Evolutionary conservation across 1,140 invertebrate genomes (phyloP).

Genomic region (Ceratoteleas bidentatus): DNA sequence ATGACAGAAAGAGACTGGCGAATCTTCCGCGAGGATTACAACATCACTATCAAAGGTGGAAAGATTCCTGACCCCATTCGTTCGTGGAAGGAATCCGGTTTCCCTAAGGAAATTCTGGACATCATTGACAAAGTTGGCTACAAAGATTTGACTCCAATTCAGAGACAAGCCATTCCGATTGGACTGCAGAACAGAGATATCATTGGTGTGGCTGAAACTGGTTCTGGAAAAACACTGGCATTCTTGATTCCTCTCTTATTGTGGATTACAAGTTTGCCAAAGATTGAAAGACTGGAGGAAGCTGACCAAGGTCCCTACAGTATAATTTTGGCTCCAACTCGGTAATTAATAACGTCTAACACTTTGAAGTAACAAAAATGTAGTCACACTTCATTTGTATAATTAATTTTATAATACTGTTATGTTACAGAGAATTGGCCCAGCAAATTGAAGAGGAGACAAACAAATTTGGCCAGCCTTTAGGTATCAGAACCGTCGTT

Average conservation of each 20-base stretch:
- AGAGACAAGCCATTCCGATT: slow-evolving; percentile 99
- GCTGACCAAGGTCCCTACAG: slow-evolving; percentile 99
- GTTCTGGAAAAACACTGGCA: slow-evolving; percentile 98
- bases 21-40: slow-evolving; percentile 99
- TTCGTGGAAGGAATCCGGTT: slow-evolving; percentile 96
- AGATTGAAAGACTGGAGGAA: slow-evolving; percentile 95
- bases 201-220: slow-evolving; percentile 99
- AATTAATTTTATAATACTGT: background rate
- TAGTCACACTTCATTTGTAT: too few relatives aligned
- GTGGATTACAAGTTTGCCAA: slow-evolving; percentile 99
- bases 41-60: slow-evolving; percentile 99
- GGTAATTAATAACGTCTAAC: slow-evolving; percentile 75
- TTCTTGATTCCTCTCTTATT: slow-evolving; percentile 98
- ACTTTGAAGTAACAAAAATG: too few relatives aligned
- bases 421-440: slow-evolving; percentile 90
- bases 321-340: slow-evolving; percentile 98
- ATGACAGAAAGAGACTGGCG: slow-evolving; percentile 99
- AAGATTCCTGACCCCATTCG: slow-evolving; percentile 98
- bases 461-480: slow-evolving; percentile 96
- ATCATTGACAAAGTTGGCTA: slow-evolving; percentile 98
- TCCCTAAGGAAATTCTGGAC: slow-evolving; percentile 95
- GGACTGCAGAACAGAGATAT: slow-evolving; percentile 99
- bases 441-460: slow-evolving; percentile 99
- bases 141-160: slow-evolving; percentile 99
- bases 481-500: slow-evolving; percentile 98